Evolutionary conservation across 2,888 invertebrate genomes (phyloP), one percentile per base, ranked within the genome.

Genomic region (Drosophila longiperda): DNA sequence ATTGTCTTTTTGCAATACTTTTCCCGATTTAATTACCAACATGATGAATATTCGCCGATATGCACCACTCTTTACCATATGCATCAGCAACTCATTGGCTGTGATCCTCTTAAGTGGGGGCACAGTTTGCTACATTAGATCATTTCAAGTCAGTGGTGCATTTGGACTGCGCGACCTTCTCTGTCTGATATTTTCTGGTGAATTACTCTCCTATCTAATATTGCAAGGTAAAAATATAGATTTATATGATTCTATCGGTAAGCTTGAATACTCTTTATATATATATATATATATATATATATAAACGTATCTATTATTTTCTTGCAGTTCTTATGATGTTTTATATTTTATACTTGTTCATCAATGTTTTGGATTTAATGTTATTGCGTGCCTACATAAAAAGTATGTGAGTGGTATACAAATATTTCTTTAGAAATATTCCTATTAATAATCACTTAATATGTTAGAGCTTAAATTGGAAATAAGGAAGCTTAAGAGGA

Each of bases 1-100:
- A 1, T 29, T 82, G 55, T 55, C 76, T 9, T 59, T 82, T 2
- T 71, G 80, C 5, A 85, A 85, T 50, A 54, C 65, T 0, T 33
- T 67, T 7, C 61, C 83, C 0, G 86, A 85, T 29, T 23, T 80
- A 1, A 49, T 85, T 8, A 80, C 73, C 9, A 85, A 85, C 23
- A 9, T 80, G 0, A 80, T 82, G 80, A 67, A 80, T 12, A 73
- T 85, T 17, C 66, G 83, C 20, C 38, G 42, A 0, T 53, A 82
- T 29, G 53, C 86, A 0, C 65, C 86, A 1, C 49, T 85, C 4
- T 80, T 66, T 40, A 73, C 86, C 7, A 82, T 82, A 12, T 57
- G 54, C 2, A 36, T 75, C 2, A 66, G 65, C 12, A 82, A 82
- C 48, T 49, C 80, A 0, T 23, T 85, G 23, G 71, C 71, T 1